Conservation (phyloP, 2,888 invertebrate genomes). For the Temnothorax unifasciatus region DNA sequence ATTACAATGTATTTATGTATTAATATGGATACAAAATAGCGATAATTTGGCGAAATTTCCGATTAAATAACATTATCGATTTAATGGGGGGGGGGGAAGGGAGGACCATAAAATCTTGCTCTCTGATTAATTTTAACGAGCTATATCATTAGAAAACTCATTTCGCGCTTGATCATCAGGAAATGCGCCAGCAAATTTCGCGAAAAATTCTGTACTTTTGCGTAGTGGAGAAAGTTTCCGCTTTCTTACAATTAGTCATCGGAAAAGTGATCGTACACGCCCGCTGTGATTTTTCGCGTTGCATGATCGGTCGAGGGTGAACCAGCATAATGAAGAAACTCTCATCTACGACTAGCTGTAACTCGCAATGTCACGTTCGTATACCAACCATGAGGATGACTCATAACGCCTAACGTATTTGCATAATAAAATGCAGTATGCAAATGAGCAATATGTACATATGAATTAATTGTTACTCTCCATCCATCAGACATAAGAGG, state of each 20-base stretch:
- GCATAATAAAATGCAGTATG: slow-evolving; percentile 32
- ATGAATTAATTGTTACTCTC: slow-evolving; percentile 44
- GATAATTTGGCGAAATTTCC: not conserved
- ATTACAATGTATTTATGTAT: not conserved
- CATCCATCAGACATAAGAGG: slow-evolving; percentile 42
- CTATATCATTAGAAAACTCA: not conserved
- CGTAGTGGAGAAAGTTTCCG: not conserved
- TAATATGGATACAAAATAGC: not conserved
- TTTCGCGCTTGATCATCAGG: not conserved
- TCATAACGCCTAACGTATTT: slow-evolving; percentile 26
- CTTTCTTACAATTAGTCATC: slow-evolving; percentile 29
- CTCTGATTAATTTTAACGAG: not conserved
- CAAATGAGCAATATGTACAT: slow-evolving; percentile 8
- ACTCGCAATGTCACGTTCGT: slow-evolving; percentile 44
- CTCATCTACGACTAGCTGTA: not conserved
- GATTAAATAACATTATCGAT: not conserved
- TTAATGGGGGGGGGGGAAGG: not conserved
- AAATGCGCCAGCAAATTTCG: not conserved
- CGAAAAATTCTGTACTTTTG: not conserved
- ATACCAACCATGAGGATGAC: slow-evolving; percentile 11
- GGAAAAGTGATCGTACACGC: slow-evolving; percentile 11
- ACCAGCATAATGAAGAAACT: slow-evolving; percentile 46
- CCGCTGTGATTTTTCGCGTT: slow-evolving; percentile 24
- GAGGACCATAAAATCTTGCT: not conserved
- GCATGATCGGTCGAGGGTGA: slow-evolving; percentile 72